Conservation (phyloP, 2,113 vertebrate species). For the Chloropsis hardwickii region DNA sequence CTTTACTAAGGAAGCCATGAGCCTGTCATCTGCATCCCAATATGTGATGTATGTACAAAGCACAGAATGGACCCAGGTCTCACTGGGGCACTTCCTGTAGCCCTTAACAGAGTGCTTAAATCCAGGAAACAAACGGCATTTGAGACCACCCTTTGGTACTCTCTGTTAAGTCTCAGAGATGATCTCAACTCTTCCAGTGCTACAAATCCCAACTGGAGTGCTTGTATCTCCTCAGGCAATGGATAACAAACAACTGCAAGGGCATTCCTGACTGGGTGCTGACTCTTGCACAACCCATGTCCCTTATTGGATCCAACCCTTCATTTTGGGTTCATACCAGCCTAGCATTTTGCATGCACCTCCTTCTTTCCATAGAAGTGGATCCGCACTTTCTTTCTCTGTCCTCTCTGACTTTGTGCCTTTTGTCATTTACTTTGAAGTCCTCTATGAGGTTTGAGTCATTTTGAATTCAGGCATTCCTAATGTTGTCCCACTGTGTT, state of each 20-base stretch:
- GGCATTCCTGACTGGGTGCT: not conserved
- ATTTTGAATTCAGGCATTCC: not conserved
- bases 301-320: not conserved
- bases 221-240: not conserved
- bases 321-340: not conserved
- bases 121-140: not conserved
- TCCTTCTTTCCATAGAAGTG: not conserved
- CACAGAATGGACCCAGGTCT: not conserved
- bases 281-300: not conserved
- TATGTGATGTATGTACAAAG: not conserved
- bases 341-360: not conserved
- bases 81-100: not conserved
- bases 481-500: not conserved
- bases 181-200: not conserved
- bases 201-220: not conserved
- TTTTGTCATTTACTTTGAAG: not conserved
- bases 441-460: not conserved
- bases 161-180: not conserved
- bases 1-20: not conserved
- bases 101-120: not conserved
- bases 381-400: not conserved
- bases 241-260: not conserved
- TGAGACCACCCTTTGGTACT: not conserved
- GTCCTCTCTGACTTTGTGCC: not conserved
- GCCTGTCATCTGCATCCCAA: not conserved